A percentile compares a stretch with the other conserved stretches of the same genome.
Evolutionary conservation across 2,797 vertebrate species (phyloP).

Genomic region (Tauraco hartlaubi): DNA sequence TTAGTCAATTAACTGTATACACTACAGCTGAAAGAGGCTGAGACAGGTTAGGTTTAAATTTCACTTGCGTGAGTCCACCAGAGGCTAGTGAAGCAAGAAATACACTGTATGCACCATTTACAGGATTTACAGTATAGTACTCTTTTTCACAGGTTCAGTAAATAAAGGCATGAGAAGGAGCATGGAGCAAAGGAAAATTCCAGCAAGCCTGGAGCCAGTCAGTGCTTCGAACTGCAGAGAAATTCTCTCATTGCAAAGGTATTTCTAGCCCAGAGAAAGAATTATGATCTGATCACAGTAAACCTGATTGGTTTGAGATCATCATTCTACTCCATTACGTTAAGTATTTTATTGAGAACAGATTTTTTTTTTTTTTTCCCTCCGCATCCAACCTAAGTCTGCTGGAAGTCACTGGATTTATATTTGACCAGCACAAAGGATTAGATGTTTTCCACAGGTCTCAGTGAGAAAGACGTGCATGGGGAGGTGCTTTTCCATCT

Average conservation of each 20-base stretch:
- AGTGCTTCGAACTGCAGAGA: not conserved
- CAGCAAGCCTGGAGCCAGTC: slow-evolving; percentile 13
- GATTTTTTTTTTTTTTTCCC: not conserved
- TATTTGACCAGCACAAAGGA: not conserved
- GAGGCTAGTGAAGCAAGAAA: slow-evolving; percentile 16
- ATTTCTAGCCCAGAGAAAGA: not conserved
- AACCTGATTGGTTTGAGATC: not conserved
- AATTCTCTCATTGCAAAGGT: not conserved
- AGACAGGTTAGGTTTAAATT: slow-evolving; percentile 16
- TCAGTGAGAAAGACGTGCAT: accelerated
- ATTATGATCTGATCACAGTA: not conserved
- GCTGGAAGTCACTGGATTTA: not conserved
- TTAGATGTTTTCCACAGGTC: not conserved
- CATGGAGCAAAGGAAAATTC: slow-evolving; percentile 25
- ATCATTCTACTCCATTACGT: not conserved
- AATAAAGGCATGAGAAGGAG: slow-evolving; percentile 12
- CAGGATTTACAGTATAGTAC: not conserved
- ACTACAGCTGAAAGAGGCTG: not conserved
- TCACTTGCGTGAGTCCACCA: not conserved
- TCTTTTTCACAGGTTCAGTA: not conserved
- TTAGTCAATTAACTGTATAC: slow-evolving; percentile 24
- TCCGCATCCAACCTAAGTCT: not conserved
- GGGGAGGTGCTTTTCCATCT: not conserved
- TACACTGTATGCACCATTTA: not conserved
- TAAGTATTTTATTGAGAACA: not conserved